Evolutionary conservation across 2,113 vertebrate species (phyloP).

Genomic region (Carassius gibelio): DNA sequence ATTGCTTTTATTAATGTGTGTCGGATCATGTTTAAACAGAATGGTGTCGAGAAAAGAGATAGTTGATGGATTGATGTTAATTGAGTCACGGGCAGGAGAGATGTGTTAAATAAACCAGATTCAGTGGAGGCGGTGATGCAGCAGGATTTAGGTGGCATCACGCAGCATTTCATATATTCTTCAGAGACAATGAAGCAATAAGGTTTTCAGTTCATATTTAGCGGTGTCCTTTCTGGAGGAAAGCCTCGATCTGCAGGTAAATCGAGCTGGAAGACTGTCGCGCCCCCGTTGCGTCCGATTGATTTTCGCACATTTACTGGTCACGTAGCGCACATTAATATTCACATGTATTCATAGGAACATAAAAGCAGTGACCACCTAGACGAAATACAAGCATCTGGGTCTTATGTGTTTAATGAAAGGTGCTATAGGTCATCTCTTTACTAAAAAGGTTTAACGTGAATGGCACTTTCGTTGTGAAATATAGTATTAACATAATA

Average conservation of each 20-base stretch:
- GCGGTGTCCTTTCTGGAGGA: neutral
- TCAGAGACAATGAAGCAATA: slow-evolving; percentile 50
- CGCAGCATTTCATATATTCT: slow-evolving; percentile 15
- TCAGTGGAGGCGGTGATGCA: slow-evolving; percentile 79
- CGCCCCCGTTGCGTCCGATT: slow-evolving; percentile 33
- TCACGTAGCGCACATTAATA: slow-evolving; percentile 41
- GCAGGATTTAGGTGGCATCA: slow-evolving; percentile 75
- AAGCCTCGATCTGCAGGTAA: slow-evolving; percentile 3
- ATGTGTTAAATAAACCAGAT: slow-evolving; percentile 62
- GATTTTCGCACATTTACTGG: slow-evolving; percentile 36
- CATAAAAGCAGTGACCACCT: neutral
- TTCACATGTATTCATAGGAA: neutral
- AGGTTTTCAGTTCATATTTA: neutral
- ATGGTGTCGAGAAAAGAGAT: too few species aligned
- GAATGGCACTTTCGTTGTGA: too few species aligned
- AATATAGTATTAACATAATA: neutral
- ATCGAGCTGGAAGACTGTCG: slow-evolving; percentile 14
- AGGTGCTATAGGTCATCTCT: neutral
- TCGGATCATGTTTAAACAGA: slow-evolving; percentile 61
- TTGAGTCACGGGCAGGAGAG: slow-evolving; percentile 31
- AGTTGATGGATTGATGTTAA: slow-evolving; percentile 23
- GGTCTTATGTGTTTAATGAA: neutral
- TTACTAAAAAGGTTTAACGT: neutral
- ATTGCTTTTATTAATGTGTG: slow-evolving; percentile 28
- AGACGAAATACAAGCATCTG: too few species aligned